Base-by-base conservation (phyloP, 2,797 vertebrate genomes). In the Rhinoraja longicauda region DNA sequence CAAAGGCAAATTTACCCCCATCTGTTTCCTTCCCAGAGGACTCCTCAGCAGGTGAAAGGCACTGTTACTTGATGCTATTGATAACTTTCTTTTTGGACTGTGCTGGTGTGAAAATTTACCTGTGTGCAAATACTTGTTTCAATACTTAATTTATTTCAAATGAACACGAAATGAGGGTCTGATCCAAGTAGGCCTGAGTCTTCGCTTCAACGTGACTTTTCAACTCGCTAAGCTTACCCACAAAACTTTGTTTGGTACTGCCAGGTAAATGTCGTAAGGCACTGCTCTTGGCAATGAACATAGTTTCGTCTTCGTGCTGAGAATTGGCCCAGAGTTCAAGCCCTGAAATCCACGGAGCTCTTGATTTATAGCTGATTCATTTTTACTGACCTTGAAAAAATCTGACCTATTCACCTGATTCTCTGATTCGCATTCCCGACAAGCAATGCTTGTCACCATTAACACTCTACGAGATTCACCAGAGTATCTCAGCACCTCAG, bases 111-210 rank as follows among this genome's bases (percentile, higher is more conserved):
- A 36, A 36, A 62, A 88, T 88, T 39, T 64, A 26, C n/a, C 59
- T 67, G n/a, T 64, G n/a, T 67, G 84, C n/a, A n/a, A n/a, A n/a
- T n/a, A n/a, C n/a, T 88, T 36, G 36, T n/a, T 88, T 67, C 88
- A 67, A 67, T 12, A 7, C 32, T 29, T 62, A 86, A 64, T 64
- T 29, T 29, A 86, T 86, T 32, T 67, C 84, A 64, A 67, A 64
- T 32, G 21, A 32, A 88, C n/a, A 88, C 32, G 84, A 36, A 88
- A 88, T 62, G 1, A 15, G 62, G 26, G 32, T 67, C n/a, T 67
- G 19, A 67, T 67, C 59, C 9, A 6, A 88, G 17, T 24, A 32
- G 59, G 59, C 15, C 5, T 19, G 36, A 64, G 32, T n/a, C 59
- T 36, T 64, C 59, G 9, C 57, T 6, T 64, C n/a, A 88, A 88